Percentiles rank a stretch among this genome's conserved stretches.
Conservation (phyloP, 2,113 vertebrate genomes). For the Festucalex cinctus region DNA sequence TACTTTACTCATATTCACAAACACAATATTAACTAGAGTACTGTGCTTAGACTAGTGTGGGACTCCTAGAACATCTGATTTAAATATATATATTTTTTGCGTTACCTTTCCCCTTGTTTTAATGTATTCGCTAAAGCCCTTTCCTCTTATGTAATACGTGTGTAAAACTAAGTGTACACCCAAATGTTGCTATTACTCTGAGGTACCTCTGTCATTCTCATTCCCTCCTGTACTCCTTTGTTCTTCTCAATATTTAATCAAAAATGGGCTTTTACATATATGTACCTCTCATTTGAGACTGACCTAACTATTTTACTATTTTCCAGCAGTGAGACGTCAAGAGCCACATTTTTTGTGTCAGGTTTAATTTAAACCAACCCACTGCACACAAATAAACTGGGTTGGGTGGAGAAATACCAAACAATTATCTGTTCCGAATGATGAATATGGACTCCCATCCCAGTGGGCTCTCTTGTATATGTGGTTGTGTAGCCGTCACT, state of each 20-base stretch:
- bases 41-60: too few species aligned
- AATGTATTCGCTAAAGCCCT: neutral
- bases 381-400: conserved; percentile 55
- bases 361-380: conserved; percentile 56
- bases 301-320: conserved; percentile 45
- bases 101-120: neutral
- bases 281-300: conserved; percentile 36
- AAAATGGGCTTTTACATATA: conserved; percentile 41
- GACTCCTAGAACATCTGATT: too few species aligned
- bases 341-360: conserved; percentile 51
- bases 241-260: conserved; percentile 30
- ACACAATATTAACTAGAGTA: too few species aligned
- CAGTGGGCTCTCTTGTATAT: conserved; percentile 43
- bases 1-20: too few species aligned
- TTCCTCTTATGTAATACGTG: conserved; percentile 3
- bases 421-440: conserved; percentile 68
- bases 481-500: conserved; percentile 51
- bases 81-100: too few species aligned
- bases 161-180: neutral
- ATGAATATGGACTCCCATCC: conserved; percentile 60
- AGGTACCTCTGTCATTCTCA: conserved; percentile 10
- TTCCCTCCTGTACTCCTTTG: conserved; percentile 12
- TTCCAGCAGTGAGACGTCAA: conserved; percentile 49
- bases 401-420: conserved; percentile 54
- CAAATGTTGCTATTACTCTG: conserved; percentile 20